phyloP scores from a whole-genome alignment of 2,113 vertebrate genomes.

The Hemibagrus wyckioides region DNA sequence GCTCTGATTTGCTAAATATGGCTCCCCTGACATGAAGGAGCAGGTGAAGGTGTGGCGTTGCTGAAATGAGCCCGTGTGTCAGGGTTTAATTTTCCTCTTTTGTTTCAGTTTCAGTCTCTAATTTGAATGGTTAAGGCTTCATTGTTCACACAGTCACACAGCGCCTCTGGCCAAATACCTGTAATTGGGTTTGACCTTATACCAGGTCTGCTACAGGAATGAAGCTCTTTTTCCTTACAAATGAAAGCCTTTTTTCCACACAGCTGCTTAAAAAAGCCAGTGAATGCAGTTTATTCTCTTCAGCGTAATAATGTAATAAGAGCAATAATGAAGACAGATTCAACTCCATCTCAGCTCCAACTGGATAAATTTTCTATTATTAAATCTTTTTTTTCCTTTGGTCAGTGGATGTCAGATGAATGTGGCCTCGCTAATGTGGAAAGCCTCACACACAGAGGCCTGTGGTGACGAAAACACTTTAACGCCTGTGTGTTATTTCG shows the following conservation, averaged over 20 bases:
- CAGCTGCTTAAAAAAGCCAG: conserved; percentile 58
- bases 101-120: conserved; percentile 67
- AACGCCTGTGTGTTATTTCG: background rate
- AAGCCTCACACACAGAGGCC: background rate
- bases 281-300: conserved; percentile 77
- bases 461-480: background rate
- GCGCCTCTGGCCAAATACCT: conserved; percentile 73
- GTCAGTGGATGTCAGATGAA: background rate
- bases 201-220: conserved; percentile 76
- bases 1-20: conserved; percentile 41
- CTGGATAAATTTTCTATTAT: conserved; percentile 6
- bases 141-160: conserved; percentile 73
- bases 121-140: conserved; percentile 67
- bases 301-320: conserved; percentile 20
- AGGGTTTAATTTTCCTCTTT: conserved; percentile 61
- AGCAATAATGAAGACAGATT: conserved; percentile 6
- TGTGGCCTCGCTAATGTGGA: background rate
- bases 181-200: conserved; percentile 83
- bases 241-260: conserved; percentile 65
- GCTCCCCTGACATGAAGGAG: conserved; percentile 32
- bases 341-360: background rate
- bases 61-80: conserved; percentile 77
- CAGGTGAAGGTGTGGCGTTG: conserved; percentile 58
- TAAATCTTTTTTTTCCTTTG: background rate
- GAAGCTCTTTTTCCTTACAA: conserved; percentile 74